Evolutionary conservation across 2,888 invertebrate species (phyloP).

Genomic region (Caenorhabditis sp.): DNA sequence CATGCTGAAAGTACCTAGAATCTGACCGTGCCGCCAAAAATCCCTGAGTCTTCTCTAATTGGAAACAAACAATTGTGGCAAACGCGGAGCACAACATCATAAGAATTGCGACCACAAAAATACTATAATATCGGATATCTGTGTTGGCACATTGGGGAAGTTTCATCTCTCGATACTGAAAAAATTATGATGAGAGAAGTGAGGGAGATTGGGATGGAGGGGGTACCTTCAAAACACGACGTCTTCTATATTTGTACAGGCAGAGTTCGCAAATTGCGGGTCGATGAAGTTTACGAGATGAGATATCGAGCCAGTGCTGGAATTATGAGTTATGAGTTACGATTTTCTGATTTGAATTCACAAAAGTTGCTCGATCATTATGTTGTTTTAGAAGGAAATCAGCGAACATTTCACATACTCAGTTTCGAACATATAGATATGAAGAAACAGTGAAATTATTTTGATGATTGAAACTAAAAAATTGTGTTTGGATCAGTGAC

Average conservation of each 20-base stretch:
- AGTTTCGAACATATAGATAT: too few species aligned
- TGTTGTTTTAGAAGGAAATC: too few species aligned
- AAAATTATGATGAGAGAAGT: conserved; percentile 16
- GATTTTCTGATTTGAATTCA: too few species aligned
- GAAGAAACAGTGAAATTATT: too few species aligned
- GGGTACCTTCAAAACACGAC: conserved; percentile 74
- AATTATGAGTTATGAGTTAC: conserved; percentile 2
- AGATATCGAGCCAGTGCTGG: conserved; percentile 75
- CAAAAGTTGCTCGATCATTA: too few species aligned
- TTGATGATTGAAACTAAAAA: too few species aligned
- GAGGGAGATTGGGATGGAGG: not conserved
- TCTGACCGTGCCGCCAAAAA: not conserved
- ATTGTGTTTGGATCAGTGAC: too few species aligned
- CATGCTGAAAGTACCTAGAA: too few species aligned
- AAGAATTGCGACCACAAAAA: conserved; percentile 74
- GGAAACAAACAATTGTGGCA: conserved; percentile 74
- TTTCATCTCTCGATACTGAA: conserved; percentile 74
- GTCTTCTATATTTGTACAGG: conserved; percentile 74
- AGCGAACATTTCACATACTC: too few species aligned
- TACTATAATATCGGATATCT: conserved; percentile 74
- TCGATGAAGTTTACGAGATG: conserved; percentile 73
- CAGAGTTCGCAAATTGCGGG: conserved; percentile 75
- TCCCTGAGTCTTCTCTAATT: conserved; percentile 51
- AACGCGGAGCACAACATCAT: conserved; percentile 75
- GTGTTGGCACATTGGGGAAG: conserved; percentile 73